phyloP scores from a whole-genome alignment of 2,888 invertebrate species.

The Apamea crenata region DNA sequence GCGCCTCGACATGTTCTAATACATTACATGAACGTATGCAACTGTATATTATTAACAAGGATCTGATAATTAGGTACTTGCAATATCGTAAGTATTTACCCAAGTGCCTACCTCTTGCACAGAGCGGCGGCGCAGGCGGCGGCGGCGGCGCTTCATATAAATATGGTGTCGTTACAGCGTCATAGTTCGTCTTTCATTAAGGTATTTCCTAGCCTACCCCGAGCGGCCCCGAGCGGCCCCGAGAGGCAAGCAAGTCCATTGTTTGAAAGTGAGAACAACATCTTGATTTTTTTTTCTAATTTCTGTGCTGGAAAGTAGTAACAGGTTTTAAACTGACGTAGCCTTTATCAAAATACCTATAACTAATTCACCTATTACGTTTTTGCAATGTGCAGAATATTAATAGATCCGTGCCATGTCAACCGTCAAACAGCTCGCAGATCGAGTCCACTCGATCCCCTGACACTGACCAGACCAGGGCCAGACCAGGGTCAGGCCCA shows the following conservation, averaged over 20 bases:
- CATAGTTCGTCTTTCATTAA: not conserved
- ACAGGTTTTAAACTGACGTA: not conserved
- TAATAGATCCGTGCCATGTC: not conserved
- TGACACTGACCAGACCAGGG: not conserved
- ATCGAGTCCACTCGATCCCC: not conserved
- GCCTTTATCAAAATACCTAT: not conserved
- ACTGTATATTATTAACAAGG: conserved; percentile 6
- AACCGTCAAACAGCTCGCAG: not conserved
- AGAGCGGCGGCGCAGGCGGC: not conserved
- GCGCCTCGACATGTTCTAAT: not conserved
- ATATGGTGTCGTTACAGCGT: not conserved
- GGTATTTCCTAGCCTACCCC: not conserved
- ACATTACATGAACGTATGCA: conserved; percentile 8
- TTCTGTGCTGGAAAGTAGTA: not conserved
- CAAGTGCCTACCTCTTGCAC: not conserved
- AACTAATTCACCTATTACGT: not conserved
- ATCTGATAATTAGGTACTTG: not conserved
- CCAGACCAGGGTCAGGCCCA: not conserved
- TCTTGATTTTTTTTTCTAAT: not conserved
- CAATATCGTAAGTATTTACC: too few species aligned
- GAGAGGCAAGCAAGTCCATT: not conserved
- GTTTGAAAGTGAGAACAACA: not conserved
- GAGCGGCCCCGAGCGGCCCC: not conserved
- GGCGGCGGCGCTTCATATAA: not conserved
- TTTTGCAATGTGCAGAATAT: not conserved